Evolutionary conservation across 1,140 invertebrate species (phyloP), one percentile per base, ranked within the genome.

Genomic region (Caligus rogercresseyi): DNA sequence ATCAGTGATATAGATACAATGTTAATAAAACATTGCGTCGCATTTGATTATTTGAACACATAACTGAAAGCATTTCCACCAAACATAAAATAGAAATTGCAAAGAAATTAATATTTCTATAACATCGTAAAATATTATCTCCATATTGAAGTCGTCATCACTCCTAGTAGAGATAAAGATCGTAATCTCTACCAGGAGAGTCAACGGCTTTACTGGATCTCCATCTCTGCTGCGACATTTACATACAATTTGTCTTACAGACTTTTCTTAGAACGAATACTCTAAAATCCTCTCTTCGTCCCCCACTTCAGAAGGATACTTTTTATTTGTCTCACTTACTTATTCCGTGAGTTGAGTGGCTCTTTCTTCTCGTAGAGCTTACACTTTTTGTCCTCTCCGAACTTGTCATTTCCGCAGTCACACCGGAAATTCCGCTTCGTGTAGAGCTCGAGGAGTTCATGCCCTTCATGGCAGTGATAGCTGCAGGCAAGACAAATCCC

Each of bases 401-500:
- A 89, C 67, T 88, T 89, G 3, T 77, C 77, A 72, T 93, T 97
- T 16, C 95, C 94, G 78, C 95, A 98, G 73, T 98, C 95, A 74
- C 94, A 99, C 51, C 88, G 79, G 69, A 98, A 96, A 71, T 71
- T 78, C 77, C 91, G 79, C 75, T 98, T 98, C 0, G 95, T 98
- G 70, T 98, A 99, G 0, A 99, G 77, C 74, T 99, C 95, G 64
- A 94, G 77, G 1, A 99, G 78, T 19, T 97, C 87, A 75, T 98
- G 95, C 23, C 86, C 87, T 69, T 94, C 91, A 72, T 99, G 95
- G 70, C 95, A 99, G 66, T 84, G 81, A 66, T 89, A 84, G 69
- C 85, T 87, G 72, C 95, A 99, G 15, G 92, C 95, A 3, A 98
- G 76, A 74, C 95, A 99, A 19, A 98, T 73, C 26, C 88, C 92